These are phyloP conservation scores for Melipona bicolor DNA, from an alignment of 2,888 invertebrate genomes.

Conservation along the genomic window DNA sequence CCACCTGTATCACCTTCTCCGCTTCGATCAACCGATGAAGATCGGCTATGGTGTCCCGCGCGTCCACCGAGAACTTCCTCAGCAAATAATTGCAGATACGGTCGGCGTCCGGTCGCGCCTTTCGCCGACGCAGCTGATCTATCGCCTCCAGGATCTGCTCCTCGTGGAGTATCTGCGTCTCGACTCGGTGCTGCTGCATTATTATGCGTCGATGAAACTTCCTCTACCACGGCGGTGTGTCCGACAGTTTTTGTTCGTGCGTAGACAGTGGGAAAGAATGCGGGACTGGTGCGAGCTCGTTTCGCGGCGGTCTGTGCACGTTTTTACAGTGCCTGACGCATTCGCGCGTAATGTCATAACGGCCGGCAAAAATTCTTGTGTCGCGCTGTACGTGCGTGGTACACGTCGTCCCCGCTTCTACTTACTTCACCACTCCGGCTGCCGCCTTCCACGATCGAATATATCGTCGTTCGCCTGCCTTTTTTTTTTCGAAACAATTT, in stretches of 20 bases:
- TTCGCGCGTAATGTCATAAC: slow-evolving; percentile 56
- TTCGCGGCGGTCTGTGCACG: slow-evolving; percentile 21
- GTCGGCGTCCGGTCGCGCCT: slow-evolving; percentile 93
- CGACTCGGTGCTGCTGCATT: slow-evolving; percentile 78
- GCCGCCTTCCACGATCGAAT: slow-evolving; percentile 1
- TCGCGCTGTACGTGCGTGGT: slow-evolving; percentile 10
- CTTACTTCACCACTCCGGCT: slow-evolving; percentile 24
- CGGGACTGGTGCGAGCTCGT: slow-evolving; percentile 6
- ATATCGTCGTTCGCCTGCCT: neutral
- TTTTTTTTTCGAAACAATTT: slow-evolving; percentile 8
- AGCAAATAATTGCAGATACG: slow-evolving; percentile 93
- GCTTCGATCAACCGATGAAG: slow-evolving; percentile 91
- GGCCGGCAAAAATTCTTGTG: slow-evolving; percentile 34
- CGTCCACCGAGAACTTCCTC: slow-evolving; percentile 89
- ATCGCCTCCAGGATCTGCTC: slow-evolving; percentile 93
- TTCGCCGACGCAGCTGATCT: slow-evolving; percentile 92
- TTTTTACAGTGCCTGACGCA: slow-evolving; percentile 38
- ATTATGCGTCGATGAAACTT: slow-evolving; percentile 37
- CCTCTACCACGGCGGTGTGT: slow-evolving; percentile 18
- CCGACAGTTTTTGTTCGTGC: neutral
- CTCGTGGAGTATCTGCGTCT: slow-evolving; percentile 88
- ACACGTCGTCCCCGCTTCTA: slow-evolving; percentile 1
- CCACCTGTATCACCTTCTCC: slow-evolving; percentile 91
- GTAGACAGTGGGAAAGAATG: neutral
- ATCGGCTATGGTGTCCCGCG: slow-evolving; percentile 89